Conservation (phyloP, 2,888 invertebrate genomes). For the Acronicta alni region DNA sequence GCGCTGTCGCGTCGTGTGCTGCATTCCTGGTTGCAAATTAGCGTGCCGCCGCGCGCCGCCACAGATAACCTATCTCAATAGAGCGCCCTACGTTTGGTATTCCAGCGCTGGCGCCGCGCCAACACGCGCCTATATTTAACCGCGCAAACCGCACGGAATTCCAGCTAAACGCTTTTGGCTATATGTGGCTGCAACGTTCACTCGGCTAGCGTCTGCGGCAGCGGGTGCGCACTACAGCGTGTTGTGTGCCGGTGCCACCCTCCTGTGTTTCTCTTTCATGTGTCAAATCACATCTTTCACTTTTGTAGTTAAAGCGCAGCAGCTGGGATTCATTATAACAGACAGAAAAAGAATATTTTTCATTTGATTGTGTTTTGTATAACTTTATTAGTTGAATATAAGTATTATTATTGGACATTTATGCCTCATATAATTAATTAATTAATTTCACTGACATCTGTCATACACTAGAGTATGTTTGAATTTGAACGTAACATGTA, state of each 20-base stretch:
- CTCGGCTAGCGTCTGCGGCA: slow-evolving; percentile 16
- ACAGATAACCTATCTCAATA: slow-evolving; percentile 59
- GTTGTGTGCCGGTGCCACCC: slow-evolving; percentile 9
- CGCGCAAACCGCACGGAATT: slow-evolving; percentile 39
- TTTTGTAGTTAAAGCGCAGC: slow-evolving; percentile 1
- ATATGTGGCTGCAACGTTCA: slow-evolving; percentile 31
- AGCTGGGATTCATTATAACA: slow-evolving; percentile 11
- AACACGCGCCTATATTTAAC: slow-evolving; percentile 54
- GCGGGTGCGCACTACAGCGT: background rate
- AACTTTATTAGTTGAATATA: background rate
- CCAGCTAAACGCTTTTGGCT: slow-evolving; percentile 46
- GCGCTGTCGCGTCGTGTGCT: slow-evolving; percentile 10
- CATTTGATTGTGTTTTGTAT: slow-evolving; percentile 10
- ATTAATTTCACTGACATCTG: background rate
- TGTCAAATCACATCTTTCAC: slow-evolving; percentile 11
- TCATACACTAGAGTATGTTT: too few relatives aligned
- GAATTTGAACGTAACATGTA: too few relatives aligned
- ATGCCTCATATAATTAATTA: slow-evolving; percentile 5
- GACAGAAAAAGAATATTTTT: background rate
- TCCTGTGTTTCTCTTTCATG: slow-evolving; percentile 18
- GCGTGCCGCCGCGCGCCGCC: slow-evolving; percentile 19
- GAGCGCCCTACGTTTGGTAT: slow-evolving; percentile 53
- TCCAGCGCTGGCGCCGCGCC: slow-evolving; percentile 58
- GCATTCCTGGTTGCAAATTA: slow-evolving; percentile 36
- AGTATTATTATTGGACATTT: background rate